Conservation (phyloP, 2,888 invertebrate species). For the Synanthedon tipuliformis region DNA sequence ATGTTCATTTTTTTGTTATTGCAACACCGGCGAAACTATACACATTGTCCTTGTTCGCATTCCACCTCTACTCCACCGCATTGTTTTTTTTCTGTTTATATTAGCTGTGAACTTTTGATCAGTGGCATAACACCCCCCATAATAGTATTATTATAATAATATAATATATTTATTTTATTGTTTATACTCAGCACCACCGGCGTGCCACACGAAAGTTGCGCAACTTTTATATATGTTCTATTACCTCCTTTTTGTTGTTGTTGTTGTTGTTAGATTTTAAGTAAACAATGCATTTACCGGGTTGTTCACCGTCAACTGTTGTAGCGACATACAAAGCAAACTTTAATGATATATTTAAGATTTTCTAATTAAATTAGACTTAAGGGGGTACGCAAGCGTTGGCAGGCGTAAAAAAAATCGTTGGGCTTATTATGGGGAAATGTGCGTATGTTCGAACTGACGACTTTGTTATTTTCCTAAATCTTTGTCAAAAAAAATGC, state of each 20-base stretch:
- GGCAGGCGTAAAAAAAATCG: no score
- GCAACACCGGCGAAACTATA: no score
- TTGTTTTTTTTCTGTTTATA: neutral
- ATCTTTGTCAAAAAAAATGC: no score
- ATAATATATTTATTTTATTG: no score
- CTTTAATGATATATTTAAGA: neutral
- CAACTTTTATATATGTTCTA: conserved; percentile 4
- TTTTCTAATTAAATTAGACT: no score
- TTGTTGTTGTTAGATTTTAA: conserved; percentile 2
- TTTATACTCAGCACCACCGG: conserved; percentile 2
- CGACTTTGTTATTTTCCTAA: no score
- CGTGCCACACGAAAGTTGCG: neutral
- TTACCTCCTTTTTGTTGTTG: conserved; percentile 8
- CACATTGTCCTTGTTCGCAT: neutral
- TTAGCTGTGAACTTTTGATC: neutral
- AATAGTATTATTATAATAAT: neutral
- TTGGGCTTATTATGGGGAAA: no score
- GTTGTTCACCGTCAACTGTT: conserved; percentile 3
- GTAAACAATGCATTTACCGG: conserved; percentile 9
- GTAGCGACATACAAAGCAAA: neutral
- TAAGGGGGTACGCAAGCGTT: no score
- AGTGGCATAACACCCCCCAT: neutral
- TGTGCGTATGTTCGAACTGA: no score
- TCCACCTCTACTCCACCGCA: neutral
- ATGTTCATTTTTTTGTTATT: no score